Evolutionary conservation across 2,888 invertebrate species (phyloP), one percentile per base, ranked within the genome.

Genomic region (Sphecodes monilicornis): DNA sequence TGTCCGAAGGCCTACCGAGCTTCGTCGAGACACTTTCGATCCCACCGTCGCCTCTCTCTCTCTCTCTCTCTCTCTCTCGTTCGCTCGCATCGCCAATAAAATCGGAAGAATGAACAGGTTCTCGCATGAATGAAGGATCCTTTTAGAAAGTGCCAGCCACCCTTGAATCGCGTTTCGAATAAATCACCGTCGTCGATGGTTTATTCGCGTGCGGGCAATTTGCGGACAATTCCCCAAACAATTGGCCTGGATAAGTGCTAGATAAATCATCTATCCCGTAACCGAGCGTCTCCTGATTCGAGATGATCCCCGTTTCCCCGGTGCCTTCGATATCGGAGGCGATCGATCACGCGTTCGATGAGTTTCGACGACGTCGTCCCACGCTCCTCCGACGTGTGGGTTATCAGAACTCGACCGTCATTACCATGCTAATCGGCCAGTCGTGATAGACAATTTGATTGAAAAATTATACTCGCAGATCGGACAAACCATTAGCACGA

Each of bases 331-430:
- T 68, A 60, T 76, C 54, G 64, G 26, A 22, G 29, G 26, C 41
- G 70, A 82, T 82, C 75, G 36, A 71, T 82, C 75, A 57, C 29
- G 70, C 43, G 75, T 39, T 16, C 32, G 18, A 54, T 32, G n/a
- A 60, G 69, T 16, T 60, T 43, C 66, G 36, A 82, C 64, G 75
- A 43, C 18, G 2, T 1, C 82, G 26, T 71, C 82, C 82, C 60
- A 82, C 82, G 82, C 11, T 32, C 22, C 41, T 60, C 8, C 32
- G 32, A 66, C 32, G 22, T 16, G 46, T 22, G 41, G 69, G 70
- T 16, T 71, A 16, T 16, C n/a, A 66, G 74, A 1, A 16, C 75
- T 43, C 50, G 36, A 11, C 8, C 29, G 71, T 54, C 60, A 29
- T 54, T 76, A 54, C 71, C 77, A 32, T 29, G 50, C 36, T 60